Evolutionary conservation across 2,888 invertebrate species (phyloP).

Genomic region (Ephialtes manifestator): DNA sequence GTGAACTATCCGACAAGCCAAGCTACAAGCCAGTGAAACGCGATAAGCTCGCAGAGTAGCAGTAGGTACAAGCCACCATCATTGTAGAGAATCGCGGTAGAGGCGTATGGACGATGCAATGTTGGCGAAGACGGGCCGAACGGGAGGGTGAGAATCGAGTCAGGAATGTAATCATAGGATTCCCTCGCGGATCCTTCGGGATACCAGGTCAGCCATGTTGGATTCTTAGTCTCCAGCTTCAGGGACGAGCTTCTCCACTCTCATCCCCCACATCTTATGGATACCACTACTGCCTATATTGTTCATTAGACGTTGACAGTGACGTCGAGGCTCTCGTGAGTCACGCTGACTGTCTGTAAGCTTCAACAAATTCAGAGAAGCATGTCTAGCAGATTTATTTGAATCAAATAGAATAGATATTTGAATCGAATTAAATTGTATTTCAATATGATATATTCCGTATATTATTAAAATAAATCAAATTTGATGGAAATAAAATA

Average conservation of each 20-base stretch:
- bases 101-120: constrained; percentile 58
- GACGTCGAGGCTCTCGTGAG: constrained; percentile 24
- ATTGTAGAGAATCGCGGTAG: constrained; percentile 32
- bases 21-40: constrained; percentile 1
- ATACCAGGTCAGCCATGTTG: constrained; percentile 83
- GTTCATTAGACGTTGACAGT: constrained; percentile 82
- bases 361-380: not conserved
- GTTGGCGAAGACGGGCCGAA: constrained; percentile 63
- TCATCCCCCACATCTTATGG: constrained; percentile 77
- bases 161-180: constrained; percentile 86
- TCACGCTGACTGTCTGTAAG: not conserved
- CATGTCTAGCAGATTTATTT: not conserved
- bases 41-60: constrained; percentile 20
- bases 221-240: constrained; percentile 82
- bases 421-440: no score
- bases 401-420: not conserved
- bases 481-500: no score
- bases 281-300: constrained; percentile 72
- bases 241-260: constrained; percentile 44
- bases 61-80: constrained; percentile 4
- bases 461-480: no score
- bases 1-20: constrained; percentile 15
- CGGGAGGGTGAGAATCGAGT: constrained; percentile 68
- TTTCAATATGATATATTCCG: no score
- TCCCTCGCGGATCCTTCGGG: constrained; percentile 84